Base-by-base conservation (phyloP, 2,113 vertebrate genomes). In the Elaphurus davidianus region DNA sequence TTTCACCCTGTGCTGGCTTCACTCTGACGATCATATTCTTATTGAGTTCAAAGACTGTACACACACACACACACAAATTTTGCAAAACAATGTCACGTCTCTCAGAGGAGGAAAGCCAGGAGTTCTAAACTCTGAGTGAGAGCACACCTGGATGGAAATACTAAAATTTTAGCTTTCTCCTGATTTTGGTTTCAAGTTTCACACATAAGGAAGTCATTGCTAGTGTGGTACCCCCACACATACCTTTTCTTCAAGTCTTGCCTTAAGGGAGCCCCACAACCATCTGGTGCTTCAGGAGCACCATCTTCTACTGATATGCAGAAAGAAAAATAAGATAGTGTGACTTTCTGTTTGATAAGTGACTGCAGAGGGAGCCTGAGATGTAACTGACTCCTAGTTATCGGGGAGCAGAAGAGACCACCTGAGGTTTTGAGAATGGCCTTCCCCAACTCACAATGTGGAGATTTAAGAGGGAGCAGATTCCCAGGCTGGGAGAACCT, bases 1-100 rank as follows among this genome's bases (percentile, higher is more conserved):
- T 96, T 76, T 85, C 64, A 87, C 36, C n/a, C 52, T 74, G 11
- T 40, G 50, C 33, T 71, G 54, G 67, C 88, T 79, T 27, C 60
- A 33, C 45, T 93, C 36, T 64, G 57, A 21, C 47, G 8, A 71
- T 57, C 55, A 0, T 28, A 4, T 33, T 36, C 25, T 64, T 74
- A 16, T 92, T 87, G 52, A 79, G 62, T 33, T 87, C 60, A 25
- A 15, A 60, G 62, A 84, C 36, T 33, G 27, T 17, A 19, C 36
- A 5, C 45, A 28, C 2, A 71, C 6, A 15, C 33, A 17, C 23
- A 79, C 57, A 13, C 55, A 21, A 30, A 17, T 71, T 93, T 87
- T 87, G 30, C 27, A 71, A 60, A 95, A 64, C 21, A 90, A 0
- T 76, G 0, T 87, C 36, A 6, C 5, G 12, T 30, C 55, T 94